These are phyloP conservation scores for Halcyon smyrnensis DNA, from an alignment of 2,797 vertebrate species.

Conservation along the genomic window DNA sequence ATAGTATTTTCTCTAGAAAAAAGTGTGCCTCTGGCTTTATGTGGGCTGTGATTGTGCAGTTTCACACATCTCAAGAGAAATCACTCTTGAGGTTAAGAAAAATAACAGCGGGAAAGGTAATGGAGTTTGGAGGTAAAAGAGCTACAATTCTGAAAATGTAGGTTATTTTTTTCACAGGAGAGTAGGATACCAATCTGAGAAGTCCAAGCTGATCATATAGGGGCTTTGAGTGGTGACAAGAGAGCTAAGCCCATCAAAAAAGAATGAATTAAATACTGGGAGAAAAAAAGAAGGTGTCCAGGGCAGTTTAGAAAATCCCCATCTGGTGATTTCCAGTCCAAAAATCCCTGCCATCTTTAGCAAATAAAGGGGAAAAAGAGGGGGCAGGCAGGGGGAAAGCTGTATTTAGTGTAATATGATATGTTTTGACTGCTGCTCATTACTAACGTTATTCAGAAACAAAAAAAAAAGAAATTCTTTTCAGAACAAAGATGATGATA, in stretches of 20 bases:
- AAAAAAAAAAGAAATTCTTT: accelerated
- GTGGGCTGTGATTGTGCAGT: neutral
- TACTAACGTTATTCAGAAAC: neutral
- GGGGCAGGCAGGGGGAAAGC: too few species aligned
- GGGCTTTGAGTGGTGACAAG: neutral
- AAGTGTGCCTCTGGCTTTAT: neutral
- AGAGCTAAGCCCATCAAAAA: neutral
- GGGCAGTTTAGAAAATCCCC: neutral
- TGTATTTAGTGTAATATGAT: neutral
- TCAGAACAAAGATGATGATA: neutral
- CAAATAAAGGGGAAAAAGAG: neutral
- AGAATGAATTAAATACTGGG: neutral
- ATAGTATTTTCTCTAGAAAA: neutral
- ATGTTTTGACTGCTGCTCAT: neutral
- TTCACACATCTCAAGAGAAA: constrained; percentile 12
- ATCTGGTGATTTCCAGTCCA: neutral
- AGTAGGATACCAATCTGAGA: neutral
- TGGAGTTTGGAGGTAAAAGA: constrained; percentile 12
- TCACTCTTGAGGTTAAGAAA: constrained; percentile 6
- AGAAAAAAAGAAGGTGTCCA: neutral
- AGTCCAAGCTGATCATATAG: constrained; percentile 7
- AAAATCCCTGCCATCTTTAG: neutral
- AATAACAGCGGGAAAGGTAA: neutral
- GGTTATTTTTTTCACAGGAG: neutral
- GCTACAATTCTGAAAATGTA: neutral